Conservation (phyloP, 2,888 invertebrate species). For the Nymphalis c-album region DNA sequence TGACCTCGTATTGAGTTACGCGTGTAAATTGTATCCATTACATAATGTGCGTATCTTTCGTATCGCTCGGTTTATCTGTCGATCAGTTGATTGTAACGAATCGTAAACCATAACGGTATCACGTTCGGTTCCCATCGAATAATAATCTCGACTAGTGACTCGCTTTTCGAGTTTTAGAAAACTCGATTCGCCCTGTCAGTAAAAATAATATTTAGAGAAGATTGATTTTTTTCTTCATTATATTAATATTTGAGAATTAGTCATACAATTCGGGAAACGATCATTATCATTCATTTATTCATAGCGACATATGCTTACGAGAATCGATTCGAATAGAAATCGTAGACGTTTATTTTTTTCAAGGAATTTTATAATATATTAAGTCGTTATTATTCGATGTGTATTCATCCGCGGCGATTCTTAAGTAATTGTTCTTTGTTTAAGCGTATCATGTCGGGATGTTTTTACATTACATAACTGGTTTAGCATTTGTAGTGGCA, state of each 20-base stretch:
- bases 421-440: slow-evolving; percentile 36
- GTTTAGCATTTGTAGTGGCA: slow-evolving; percentile 44
- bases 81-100: slow-evolving; percentile 23
- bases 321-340: slow-evolving; percentile 53
- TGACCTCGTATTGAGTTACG: slow-evolving; percentile 33
- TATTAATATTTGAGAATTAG: slow-evolving; percentile 6
- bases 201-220: no score
- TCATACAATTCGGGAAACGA: slow-evolving; percentile 16
- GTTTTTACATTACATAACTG: slow-evolving; percentile 45
- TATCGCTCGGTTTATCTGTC: slow-evolving; percentile 23
- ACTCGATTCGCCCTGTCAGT: background rate
- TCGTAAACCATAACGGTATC: slow-evolving; percentile 29
- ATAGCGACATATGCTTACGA: slow-evolving; percentile 23
- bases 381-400: slow-evolving; percentile 35
- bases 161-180: background rate
- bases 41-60: slow-evolving; percentile 29
- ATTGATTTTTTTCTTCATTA: background rate
- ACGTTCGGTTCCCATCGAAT: slow-evolving; percentile 3
- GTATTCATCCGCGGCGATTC: slow-evolving; percentile 30
- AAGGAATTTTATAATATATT: slow-evolving; percentile 31
- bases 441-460: slow-evolving; percentile 32
- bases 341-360: slow-evolving; percentile 48
- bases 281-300: slow-evolving; percentile 38
- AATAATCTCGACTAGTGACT: slow-evolving; percentile 1
- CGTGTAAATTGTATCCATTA: slow-evolving; percentile 28